phyloP scores from a whole-genome alignment of 2,888 invertebrate species.

The Monoplex corrugatus region DNA sequence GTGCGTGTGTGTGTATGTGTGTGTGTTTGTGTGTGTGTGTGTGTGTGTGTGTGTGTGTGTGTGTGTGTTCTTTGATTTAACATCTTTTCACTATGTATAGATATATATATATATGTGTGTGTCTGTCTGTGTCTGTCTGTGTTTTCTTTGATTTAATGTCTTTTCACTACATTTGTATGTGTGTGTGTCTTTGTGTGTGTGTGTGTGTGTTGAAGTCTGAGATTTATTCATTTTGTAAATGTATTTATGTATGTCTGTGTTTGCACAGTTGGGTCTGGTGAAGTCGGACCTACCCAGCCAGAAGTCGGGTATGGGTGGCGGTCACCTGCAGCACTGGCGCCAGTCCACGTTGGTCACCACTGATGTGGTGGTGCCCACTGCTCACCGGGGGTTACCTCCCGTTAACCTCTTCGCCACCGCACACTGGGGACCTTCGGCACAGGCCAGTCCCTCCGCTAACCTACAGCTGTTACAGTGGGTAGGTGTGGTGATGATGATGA shows the following conservation, averaged over 20 bases:
- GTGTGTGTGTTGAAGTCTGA: not conserved
- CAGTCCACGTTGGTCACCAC: conserved; percentile 25
- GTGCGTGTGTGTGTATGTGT: no score
- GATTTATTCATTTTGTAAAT: not conserved
- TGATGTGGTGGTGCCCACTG: conserved; percentile 62
- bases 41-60: no score
- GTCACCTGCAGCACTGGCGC: conserved; percentile 15
- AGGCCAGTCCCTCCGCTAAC: not conserved
- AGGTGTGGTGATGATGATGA: not conserved
- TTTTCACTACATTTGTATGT: not conserved
- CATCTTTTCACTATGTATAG: no score
- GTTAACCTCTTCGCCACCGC: conserved; percentile 42
- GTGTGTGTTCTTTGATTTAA: no score
- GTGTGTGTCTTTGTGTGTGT: not conserved
- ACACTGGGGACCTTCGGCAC: conserved; percentile 40
- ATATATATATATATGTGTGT: no score
- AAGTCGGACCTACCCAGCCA: conserved; percentile 5
- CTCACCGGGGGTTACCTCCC: conserved; percentile 54
- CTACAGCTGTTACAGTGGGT: conserved; percentile 30
- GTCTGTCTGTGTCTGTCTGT: no score
- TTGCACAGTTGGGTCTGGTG: conserved; percentile 48
- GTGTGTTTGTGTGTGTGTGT: no score
- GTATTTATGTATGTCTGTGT: not conserved
- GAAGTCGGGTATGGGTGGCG: not conserved
- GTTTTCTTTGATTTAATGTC: no score